Base-by-base conservation (phyloP, 2,888 invertebrate genomes). In the Pasiphila rectangulata region DNA sequence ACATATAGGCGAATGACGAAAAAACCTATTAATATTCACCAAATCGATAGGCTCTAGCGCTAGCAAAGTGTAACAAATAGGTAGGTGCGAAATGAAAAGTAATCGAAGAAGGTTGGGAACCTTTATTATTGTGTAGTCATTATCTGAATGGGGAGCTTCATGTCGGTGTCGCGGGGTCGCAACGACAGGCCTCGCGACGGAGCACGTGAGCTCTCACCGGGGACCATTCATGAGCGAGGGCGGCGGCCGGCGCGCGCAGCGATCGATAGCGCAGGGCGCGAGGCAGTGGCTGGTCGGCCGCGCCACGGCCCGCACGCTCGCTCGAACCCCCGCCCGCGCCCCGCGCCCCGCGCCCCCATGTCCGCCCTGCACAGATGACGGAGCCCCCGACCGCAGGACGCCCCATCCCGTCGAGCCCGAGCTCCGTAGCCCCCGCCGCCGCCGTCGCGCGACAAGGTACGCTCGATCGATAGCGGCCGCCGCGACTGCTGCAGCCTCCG, bases 321-420 rank as follows among this genome's bases (percentile, higher is more conserved):
- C 61, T 55, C 61, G 57, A 44, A 58, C 54, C 56, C 56, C 60
- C 57, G 56, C 66, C 64, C 65, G 57, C 64, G 48, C 63, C 62
- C 63, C 59, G 47, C 51, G 47, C 25, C 51, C 63, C 59, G 71
- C 72, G 72, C 71, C 68, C 80, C 75, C 84, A 85, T 84, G 82
- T 76, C 77, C 80, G 79, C 82, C 80, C 76, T 72, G 76, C 80
- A 84, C 86, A 88, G 84, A 86, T 83, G 90, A 90, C 90, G 88
- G 84, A 84, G 83, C 86, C 12, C n/a, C 87, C 84, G 79, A 75
- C 84, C 78, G 77, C 77, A 78, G 69, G 68, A 66, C 73, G 69
- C 78, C 79, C 80, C 72, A 70, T 42, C 47, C 50, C 47, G 41
- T 52, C 72, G 78, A 74, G 73, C 75, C 74, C 79, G 75, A 78